Conservation (phyloP, 2,888 invertebrate genomes). For the Calameuta filiformis region DNA sequence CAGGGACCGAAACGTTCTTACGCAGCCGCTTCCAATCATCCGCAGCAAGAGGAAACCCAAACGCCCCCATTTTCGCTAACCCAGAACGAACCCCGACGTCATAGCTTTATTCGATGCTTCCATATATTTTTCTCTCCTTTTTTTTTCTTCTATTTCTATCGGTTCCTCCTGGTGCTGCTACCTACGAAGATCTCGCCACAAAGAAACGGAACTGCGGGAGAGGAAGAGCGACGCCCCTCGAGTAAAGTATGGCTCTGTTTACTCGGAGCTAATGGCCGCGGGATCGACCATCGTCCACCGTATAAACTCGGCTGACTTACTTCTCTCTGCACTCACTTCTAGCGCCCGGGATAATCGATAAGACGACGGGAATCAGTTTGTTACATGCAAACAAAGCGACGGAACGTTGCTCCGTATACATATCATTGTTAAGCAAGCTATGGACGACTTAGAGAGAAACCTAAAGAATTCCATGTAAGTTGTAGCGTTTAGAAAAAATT, state of each 20-base stretch:
- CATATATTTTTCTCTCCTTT: not conserved
- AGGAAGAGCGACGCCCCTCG: conserved; percentile 59
- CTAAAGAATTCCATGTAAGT: too few relatives aligned
- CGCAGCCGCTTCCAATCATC: not conserved
- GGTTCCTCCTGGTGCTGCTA: not conserved
- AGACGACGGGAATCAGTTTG: not conserved
- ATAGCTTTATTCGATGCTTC: not conserved
- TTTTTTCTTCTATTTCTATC: not conserved
- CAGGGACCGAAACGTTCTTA: not conserved
- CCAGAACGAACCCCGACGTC: not conserved
- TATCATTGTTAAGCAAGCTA: not conserved
- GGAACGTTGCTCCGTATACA: not conserved
- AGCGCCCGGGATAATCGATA: not conserved
- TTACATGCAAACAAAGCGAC: not conserved
- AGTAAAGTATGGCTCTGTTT: conserved; percentile 65
- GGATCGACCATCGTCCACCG: conserved; percentile 58
- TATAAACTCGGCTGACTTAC: conserved; percentile 33
- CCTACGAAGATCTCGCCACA: not conserved
- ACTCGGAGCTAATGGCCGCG: conserved; percentile 63
- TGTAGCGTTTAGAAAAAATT: too few relatives aligned
- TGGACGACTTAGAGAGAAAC: not conserved
- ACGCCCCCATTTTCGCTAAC: conserved; percentile 8
- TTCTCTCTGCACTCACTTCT: not conserved
- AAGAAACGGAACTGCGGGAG: conserved; percentile 28
- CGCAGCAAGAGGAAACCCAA: not conserved